phyloP scores from a whole-genome alignment of 2,797 vertebrate species.

The Pseudochirops cupreus region DNA sequence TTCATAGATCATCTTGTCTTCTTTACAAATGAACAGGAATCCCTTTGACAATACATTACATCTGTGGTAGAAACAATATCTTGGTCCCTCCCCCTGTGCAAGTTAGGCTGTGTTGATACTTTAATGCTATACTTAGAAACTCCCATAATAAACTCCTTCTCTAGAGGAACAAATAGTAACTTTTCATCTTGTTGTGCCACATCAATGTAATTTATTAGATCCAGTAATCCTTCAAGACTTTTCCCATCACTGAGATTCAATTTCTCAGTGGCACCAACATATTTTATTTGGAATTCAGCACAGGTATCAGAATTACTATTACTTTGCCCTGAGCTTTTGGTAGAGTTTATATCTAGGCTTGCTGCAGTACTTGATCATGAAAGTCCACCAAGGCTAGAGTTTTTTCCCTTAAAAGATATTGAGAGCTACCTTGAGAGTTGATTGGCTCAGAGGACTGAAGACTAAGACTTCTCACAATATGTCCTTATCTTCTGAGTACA shows the following conservation, averaged over 20 bases:
- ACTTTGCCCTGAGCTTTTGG: constrained; percentile 83
- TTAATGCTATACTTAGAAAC: constrained; percentile 98
- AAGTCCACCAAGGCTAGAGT: neutral
- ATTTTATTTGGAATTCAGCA: constrained; percentile 96
- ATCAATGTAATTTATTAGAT: constrained; percentile 98
- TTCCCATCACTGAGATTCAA: constrained; percentile 92
- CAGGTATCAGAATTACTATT: constrained; percentile 93
- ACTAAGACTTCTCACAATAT: neutral
- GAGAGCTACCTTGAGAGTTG: neutral
- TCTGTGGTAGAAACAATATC: neutral
- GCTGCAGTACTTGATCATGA: no score
- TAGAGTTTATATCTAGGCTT: no score
- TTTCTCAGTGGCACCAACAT: constrained; percentile 95
- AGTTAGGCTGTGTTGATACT: constrained; percentile 87
- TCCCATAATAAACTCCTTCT: constrained; percentile 95
- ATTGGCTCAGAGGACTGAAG: neutral
- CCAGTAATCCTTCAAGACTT: constrained; percentile 93
- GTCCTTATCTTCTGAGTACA: neutral
- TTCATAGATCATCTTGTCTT: neutral
- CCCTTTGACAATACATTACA: neutral
- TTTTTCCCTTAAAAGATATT: neutral
- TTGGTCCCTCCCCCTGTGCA: neutral
- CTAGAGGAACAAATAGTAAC: constrained; percentile 95
- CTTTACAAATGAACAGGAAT: neutral
- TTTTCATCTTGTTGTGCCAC: constrained; percentile 98